These are phyloP conservation scores for Chymomyza procnemis DNA, from an alignment of 2,888 invertebrate species.

Conservation along the genomic window DNA sequence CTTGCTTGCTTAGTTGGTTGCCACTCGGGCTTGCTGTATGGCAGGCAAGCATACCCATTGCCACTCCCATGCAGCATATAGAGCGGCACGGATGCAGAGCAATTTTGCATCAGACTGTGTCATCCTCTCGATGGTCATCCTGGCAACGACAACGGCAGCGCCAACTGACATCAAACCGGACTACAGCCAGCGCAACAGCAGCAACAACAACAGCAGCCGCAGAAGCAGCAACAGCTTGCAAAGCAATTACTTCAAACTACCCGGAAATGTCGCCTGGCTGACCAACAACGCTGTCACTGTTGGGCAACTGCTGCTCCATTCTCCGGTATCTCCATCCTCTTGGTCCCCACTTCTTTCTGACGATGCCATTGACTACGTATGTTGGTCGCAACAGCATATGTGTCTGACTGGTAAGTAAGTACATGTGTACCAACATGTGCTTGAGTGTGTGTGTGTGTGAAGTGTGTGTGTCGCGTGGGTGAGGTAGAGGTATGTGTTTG, in stretches of 20 bases:
- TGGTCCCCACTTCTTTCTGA: not conserved
- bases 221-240: conserved; percentile 63
- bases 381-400: conserved; percentile 6
- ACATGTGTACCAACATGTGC: not conserved
- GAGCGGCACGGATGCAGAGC: not conserved
- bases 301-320: not conserved
- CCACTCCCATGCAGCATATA: not conserved
- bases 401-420: conserved; percentile 8
- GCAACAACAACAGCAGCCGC: not conserved
- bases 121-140: not conserved
- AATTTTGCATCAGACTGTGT: not conserved
- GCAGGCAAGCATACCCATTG: not conserved
- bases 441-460: conserved; percentile 4
- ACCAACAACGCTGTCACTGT: conserved; percentile 48
- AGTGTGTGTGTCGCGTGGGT: not conserved
- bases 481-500: not conserved
- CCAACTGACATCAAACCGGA: not conserved
- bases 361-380: not conserved
- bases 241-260: conserved; percentile 71
- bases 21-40: conserved; percentile 48
- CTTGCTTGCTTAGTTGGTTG: conserved; percentile 63
- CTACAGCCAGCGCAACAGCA: not conserved
- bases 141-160: not conserved
- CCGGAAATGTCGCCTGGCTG: conserved; percentile 70
- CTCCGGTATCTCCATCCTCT: not conserved